Percentiles rank a stretch among this genome's conserved stretches.
Conservation (phyloP, 2,888 invertebrate genomes). For the Meghimatium bilineatum region DNA sequence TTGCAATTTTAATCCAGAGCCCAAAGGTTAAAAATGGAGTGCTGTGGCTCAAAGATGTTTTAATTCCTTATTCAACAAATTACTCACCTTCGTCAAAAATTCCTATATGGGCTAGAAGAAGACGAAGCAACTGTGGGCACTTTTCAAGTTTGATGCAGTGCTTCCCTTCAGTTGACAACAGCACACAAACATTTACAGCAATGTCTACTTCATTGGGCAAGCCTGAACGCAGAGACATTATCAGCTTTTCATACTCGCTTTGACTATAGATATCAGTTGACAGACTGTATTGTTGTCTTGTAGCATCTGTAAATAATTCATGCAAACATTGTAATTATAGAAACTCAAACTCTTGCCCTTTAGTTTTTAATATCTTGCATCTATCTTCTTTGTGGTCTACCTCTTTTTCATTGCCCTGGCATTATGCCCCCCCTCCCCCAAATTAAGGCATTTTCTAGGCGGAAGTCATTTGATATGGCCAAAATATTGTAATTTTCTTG, state of each 20-base stretch:
- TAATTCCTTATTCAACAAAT: neutral
- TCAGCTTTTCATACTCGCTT: constrained; percentile 88
- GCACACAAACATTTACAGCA: constrained; percentile 96
- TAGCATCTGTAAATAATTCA: constrained; percentile 60
- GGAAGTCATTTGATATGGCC: too few relatives aligned
- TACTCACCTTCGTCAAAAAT: constrained; percentile 89
- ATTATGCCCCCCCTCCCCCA: too few relatives aligned
- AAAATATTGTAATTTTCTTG: too few relatives aligned
- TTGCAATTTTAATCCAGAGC: too few relatives aligned
- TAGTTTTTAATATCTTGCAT: too few relatives aligned
- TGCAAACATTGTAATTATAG: neutral
- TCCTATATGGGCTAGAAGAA: constrained; percentile 94
- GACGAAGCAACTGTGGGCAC: constrained; percentile 90
- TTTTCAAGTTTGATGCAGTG: constrained; percentile 90
- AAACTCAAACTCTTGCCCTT: too few relatives aligned
- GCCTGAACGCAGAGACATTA: constrained; percentile 94
- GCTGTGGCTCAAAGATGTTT: neutral
- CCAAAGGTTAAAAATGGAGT: neutral
- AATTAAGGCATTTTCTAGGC: too few relatives aligned
- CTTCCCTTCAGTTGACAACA: constrained; percentile 95
- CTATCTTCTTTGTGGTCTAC: too few relatives aligned
- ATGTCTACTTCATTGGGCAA: constrained; percentile 99
- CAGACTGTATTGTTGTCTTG: constrained; percentile 83
- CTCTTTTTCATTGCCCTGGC: too few relatives aligned
- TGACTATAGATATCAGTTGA: constrained; percentile 81